phyloP scores from a whole-genome alignment of 2,113 vertebrate genomes.

The Procavia capensis region DNA sequence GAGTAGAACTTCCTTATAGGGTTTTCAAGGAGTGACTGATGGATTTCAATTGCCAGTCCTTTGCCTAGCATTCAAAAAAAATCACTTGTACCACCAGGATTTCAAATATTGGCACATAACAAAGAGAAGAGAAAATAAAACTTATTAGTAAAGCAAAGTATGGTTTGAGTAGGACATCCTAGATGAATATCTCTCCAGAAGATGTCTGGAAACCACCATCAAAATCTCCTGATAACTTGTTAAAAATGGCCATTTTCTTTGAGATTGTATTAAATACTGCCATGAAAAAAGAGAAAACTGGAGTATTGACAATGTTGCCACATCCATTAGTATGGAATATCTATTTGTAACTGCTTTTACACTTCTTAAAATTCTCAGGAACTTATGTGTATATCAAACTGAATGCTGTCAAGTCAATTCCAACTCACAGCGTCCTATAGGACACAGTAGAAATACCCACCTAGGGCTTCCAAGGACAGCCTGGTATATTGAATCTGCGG shows the following conservation, averaged over 20 bases:
- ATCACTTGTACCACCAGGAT: too few relatives aligned
- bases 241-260: not conserved
- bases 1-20: too few relatives aligned
- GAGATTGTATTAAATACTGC: not conserved
- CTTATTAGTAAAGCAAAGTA: not conserved
- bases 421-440: too few relatives aligned
- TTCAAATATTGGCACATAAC: too few relatives aligned
- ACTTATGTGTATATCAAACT: not conserved
- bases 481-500: too few relatives aligned
- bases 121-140: not conserved
- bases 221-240: not conserved
- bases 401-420: too few relatives aligned
- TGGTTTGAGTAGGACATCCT: not conserved
- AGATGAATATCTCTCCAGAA: too few relatives aligned
- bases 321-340: not conserved
- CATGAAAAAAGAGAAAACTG: not conserved
- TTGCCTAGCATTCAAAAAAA: too few relatives aligned
- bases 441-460: too few relatives aligned
- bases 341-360: not conserved
- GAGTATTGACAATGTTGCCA: not conserved
- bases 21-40: too few relatives aligned
- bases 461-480: too few relatives aligned
- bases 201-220: not conserved
- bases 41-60: too few relatives aligned
- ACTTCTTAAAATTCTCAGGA: not conserved